Evolutionary conservation across 2,113 vertebrate species (phyloP).

Genomic region (Romanogobio albipinnatus): DNA sequence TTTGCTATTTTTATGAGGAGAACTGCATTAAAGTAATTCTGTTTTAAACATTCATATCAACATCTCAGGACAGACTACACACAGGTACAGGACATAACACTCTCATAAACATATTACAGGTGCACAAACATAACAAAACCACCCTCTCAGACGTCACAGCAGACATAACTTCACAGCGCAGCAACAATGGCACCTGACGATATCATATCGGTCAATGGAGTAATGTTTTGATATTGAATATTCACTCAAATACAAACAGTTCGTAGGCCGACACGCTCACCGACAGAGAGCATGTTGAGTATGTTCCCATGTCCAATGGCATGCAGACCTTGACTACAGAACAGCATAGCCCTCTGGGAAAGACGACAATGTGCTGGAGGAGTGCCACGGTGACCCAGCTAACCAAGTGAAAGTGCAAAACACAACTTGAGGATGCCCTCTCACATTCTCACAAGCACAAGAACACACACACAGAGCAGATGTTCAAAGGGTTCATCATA

Average conservation of each 20-base stretch:
- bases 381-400: conserved; percentile 24
- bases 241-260: conserved; percentile 48
- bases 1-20: no score
- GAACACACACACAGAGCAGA: neutral
- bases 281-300: neutral
- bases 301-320: conserved; percentile 53
- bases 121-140: conserved; percentile 6
- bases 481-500: neutral
- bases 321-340: conserved; percentile 50
- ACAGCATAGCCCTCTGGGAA: conserved; percentile 22
- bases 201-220: conserved; percentile 47
- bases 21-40: no score
- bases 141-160: neutral
- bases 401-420: conserved; percentile 11
- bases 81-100: neutral
- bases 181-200: conserved; percentile 33
- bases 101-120: neutral
- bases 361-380: conserved; percentile 35
- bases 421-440: neutral
- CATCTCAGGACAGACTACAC: conserved; percentile 11
- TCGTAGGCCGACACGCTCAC: neutral
- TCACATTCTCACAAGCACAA: neutral
- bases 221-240: conserved; percentile 36
- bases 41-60: neutral
- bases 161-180: conserved; percentile 8